Conservation (phyloP, 2,888 invertebrate genomes). For the Pandemis corylana region DNA sequence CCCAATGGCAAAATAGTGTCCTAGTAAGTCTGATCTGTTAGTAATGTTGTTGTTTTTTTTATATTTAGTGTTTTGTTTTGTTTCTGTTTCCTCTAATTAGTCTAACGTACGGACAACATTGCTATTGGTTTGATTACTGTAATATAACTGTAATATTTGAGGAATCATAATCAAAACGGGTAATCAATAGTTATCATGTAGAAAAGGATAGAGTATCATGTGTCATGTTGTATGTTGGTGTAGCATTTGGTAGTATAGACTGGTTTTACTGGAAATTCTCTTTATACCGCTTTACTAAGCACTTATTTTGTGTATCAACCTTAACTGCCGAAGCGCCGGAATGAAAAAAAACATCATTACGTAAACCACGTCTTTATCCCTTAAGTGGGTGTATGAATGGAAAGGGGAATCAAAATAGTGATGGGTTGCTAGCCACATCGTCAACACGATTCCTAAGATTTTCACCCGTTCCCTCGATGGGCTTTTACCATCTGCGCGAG, state of each 20-base stretch:
- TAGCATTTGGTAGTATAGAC: not conserved
- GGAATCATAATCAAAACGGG: slow-evolving; percentile 52
- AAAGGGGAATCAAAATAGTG: too few species aligned
- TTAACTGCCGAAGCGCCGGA: too few species aligned
- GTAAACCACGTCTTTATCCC: too few species aligned
- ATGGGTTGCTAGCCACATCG: too few species aligned
- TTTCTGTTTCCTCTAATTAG: slow-evolving; percentile 52
- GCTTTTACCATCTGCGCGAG: too few species aligned
- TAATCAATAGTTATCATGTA: too few species aligned
- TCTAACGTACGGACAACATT: slow-evolving; percentile 19
- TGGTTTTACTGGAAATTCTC: not conserved
- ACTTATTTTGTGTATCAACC: too few species aligned
- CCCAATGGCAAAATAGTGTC: slow-evolving; percentile 51
- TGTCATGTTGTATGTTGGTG: not conserved
- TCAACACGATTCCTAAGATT: too few species aligned
- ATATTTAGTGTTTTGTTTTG: slow-evolving; percentile 33
- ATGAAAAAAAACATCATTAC: too few species aligned
- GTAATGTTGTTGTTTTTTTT: slow-evolving; percentile 17
- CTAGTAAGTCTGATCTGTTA: slow-evolving; percentile 48
- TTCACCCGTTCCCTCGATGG: too few species aligned
- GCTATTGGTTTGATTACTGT: slow-evolving; percentile 59
- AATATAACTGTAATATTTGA: slow-evolving; percentile 49
- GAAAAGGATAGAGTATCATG: not conserved
- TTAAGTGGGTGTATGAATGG: too few species aligned
- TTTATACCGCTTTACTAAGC: too few species aligned